Conservation (phyloP, 2,888 invertebrate species). For the Dysmachus trigonus region DNA sequence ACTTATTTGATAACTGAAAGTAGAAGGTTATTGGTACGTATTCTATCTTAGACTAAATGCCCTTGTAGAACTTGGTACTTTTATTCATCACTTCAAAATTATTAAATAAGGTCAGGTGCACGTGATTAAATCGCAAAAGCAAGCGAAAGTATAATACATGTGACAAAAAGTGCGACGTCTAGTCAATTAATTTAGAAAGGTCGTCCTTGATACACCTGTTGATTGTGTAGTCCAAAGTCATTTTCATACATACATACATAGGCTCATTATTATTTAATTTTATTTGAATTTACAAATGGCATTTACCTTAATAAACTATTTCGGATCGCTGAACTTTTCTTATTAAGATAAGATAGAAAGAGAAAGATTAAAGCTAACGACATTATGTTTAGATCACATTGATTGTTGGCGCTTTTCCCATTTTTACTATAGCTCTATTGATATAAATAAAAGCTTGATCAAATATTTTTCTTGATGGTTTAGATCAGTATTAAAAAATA, state of each 20-base stretch:
- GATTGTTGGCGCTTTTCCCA: not conserved
- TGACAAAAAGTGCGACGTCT: not conserved
- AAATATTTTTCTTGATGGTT: not conserved
- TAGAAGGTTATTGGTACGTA: not conserved
- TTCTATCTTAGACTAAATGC: not conserved
- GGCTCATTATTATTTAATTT: not conserved
- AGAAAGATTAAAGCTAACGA: not conserved
- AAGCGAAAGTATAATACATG: not conserved
- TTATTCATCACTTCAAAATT: not conserved
- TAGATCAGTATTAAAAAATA: not conserved
- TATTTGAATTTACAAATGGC: not conserved
- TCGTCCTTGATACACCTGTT: not conserved
- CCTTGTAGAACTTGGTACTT: no score
- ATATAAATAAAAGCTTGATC: not conserved
- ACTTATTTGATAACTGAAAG: not conserved
- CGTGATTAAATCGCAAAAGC: not conserved
- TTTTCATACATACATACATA: not conserved
- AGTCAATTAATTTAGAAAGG: not conserved
- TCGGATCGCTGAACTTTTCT: not conserved
- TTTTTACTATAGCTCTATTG: not conserved
- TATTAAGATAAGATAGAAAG: not conserved
- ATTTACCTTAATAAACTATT: not conserved
- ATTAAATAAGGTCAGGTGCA: not conserved
- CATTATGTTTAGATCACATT: not conserved
- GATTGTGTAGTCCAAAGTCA: not conserved